Evolutionary conservation across 1,140 invertebrate genomes (phyloP), one percentile per base, ranked within the genome.

Genomic region (Sipha flava): DNA sequence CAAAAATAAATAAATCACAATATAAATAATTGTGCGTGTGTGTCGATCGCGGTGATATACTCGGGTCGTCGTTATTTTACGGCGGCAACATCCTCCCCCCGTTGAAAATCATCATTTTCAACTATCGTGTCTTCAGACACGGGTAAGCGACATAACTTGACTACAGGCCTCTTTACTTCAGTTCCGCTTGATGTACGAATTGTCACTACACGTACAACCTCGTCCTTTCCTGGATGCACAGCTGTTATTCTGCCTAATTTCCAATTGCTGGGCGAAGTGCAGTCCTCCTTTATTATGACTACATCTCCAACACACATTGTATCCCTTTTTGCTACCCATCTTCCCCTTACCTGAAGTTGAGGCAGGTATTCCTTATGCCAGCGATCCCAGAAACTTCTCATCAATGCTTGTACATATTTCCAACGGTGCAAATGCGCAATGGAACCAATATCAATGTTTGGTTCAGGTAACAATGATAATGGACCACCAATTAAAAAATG

Each of bases 201-300:
- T n/a, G 54, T 62, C 2, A 12, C 37, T 5, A 79, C 37, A 31
- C 84, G 31, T 0, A 84, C 80, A 0, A 83, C 31, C 0, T 70
- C 80, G 77, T 85, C 34, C 12, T 57, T 49, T 21, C 83, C 82
- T 6, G 82, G 83, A 59, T 82, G 79, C 9, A 81, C 23, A 29
- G 81, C 43, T 1, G 66, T 66, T 5, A 85, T 81, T 47, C 82
- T 29, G 7, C 66, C 84, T 4, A 83, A 16, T 16, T 73, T 75
- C 84, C 84, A 85, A n/a, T 77, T 23, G 3, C 29, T 23, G 3
- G 81, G 66, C 1, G 80, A 49, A 0, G n/a, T 12, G 57, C 64
- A 77, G 1, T 83, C 70, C 0, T 81, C 80, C 9, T 70, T 72
- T 1, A 84, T 6, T n/a, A 83, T 14, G 1, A 84, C 84, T 4